Evolutionary conservation across 1,140 invertebrate species (phyloP), one percentile per base, ranked within the genome.

Genomic region (Micrasema longulum): DNA sequence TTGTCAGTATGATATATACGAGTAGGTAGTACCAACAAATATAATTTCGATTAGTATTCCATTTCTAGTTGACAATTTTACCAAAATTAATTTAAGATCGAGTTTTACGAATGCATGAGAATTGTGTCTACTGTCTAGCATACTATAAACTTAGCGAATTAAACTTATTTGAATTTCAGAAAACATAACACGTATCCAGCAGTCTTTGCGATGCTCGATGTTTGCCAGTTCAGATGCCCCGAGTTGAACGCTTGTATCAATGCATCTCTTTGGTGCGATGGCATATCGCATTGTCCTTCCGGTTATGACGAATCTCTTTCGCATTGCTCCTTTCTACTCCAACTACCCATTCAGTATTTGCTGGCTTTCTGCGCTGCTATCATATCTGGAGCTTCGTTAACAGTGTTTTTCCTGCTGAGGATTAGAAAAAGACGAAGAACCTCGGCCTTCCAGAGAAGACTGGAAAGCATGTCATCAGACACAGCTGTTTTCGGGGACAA

Each of bases 181-280:
- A 78, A 82, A n/a, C 74, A 83, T 9, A 81, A 78, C 20, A 76
- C 76, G 1, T 82, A 84, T 10, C 78, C 85, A 2, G 87, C 85
- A 7, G 86, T 89, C 1, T 84, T 89, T 72, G 87, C 89, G 22
- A 80, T 89, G 76, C 84, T 87, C 36, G 88, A 90, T 14, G 90
- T 94, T 72, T 96, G 94, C 77, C 87, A 89, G 69, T 90, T 93
- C 77, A 89, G 91, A 22, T 97, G 95, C 80, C 91, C 93, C 0
- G 94, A 95, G 66, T 78, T 97, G 68, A 91, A 94, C 77, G 94
- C 94, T 2, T 97, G 95, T 81, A 95, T 97, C 77, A 93, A 94
- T 76, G 86, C 91, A 0, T 90, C 91, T n/a, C 86, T 97, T 7
- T 96, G 94, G 93, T 97, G 95, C 79, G 94, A 97, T 77, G 94